Conservation (phyloP, 2,888 invertebrate species). For the Agonopterix heracliana region DNA sequence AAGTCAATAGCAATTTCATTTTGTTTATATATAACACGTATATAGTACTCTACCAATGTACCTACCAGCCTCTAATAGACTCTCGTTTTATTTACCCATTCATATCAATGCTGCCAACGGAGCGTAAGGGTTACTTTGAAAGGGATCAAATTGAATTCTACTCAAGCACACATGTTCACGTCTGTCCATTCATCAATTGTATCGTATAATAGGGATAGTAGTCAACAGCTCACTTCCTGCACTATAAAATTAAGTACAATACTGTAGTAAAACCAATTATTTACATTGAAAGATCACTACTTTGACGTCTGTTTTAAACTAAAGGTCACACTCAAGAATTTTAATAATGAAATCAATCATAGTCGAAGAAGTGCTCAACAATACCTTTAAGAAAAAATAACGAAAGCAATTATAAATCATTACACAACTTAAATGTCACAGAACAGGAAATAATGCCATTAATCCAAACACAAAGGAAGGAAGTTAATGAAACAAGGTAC, state of each 20-base stretch:
- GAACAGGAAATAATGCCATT: constrained; percentile 17
- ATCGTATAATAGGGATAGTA: constrained; percentile 59
- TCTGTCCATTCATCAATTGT: constrained; percentile 67
- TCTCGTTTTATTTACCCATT: constrained; percentile 54
- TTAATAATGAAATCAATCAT: constrained; percentile 4
- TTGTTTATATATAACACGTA: too few species aligned
- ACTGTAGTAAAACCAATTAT: too few species aligned
- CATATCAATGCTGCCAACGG: constrained; percentile 60
- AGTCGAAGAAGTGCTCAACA: too few species aligned
- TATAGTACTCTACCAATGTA: too few species aligned
- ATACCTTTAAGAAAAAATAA: too few species aligned
- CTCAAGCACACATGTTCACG: constrained; percentile 61
- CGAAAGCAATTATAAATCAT: too few species aligned
- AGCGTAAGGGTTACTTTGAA: constrained; percentile 60
- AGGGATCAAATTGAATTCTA: constrained; percentile 68
- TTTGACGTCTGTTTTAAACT: neutral
- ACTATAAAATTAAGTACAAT: constrained; percentile 1
- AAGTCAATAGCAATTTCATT: too few species aligned
- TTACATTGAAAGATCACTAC: too few species aligned
- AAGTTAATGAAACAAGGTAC: constrained; percentile 22
- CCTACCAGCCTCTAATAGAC: too few species aligned
- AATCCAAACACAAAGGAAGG: constrained; percentile 22
- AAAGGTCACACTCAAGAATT: constrained; percentile 8
- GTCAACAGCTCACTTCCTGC: constrained; percentile 58
- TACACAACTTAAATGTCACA: neutral